Percentiles rank a stretch among this genome's conserved stretches.
These are phyloP conservation scores for Microhierax caerulescens DNA, from an alignment of 2,797 vertebrate species.

Conservation along the genomic window DNA sequence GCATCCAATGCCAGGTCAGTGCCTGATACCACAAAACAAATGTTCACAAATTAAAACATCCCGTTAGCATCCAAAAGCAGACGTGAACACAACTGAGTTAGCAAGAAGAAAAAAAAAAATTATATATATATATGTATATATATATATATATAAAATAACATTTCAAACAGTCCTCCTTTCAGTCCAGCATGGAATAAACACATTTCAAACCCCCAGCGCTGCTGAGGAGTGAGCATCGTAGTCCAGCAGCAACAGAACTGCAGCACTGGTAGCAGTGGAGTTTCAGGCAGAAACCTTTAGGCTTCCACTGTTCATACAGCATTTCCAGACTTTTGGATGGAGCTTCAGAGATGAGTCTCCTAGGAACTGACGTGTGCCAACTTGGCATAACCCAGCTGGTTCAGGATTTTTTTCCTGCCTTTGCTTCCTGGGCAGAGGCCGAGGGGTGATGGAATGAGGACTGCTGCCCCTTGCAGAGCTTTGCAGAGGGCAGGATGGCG, in stretches of 20 bases:
- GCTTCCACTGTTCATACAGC: not conserved
- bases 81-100: not conserved
- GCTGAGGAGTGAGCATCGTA: not conserved
- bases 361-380: not conserved
- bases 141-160: not conserved
- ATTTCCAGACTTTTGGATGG: not conserved
- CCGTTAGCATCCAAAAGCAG: not conserved
- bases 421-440: not conserved
- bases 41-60: not conserved
- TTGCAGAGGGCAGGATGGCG: fast-evolving
- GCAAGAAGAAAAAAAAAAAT: not conserved
- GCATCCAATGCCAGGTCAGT: not conserved
- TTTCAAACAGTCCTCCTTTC: not conserved
- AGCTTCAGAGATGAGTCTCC: not conserved
- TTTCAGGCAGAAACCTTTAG: not conserved
- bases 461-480: not conserved
- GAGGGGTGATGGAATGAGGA: not conserved
- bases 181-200: not conserved
- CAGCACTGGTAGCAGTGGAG: not conserved
- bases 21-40: not conserved
- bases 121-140: not conserved
- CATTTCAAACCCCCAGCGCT: not conserved
- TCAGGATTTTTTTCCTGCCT: not conserved
- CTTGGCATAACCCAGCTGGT: not conserved
- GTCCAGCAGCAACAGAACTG: not conserved